Evolutionary conservation across 2,797 vertebrate species (phyloP).

Genomic region (Carcharodon carcharias): DNA sequence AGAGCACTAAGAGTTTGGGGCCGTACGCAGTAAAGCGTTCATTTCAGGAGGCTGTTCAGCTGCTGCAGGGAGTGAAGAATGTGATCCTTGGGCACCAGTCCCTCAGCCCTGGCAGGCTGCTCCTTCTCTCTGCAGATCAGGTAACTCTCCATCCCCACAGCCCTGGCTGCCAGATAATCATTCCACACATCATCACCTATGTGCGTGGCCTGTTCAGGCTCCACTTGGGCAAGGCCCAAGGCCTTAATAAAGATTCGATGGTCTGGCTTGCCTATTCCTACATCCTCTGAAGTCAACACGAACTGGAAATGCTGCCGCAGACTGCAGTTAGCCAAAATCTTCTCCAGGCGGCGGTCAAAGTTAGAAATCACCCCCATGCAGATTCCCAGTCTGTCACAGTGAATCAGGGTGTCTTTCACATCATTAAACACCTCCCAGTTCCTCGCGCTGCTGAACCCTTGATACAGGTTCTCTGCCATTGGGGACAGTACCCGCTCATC

Average conservation of each 20-base stretch:
- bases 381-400: slow-evolving; percentile 65
- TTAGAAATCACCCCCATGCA: slow-evolving; percentile 79
- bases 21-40: background rate
- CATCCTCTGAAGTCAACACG: slow-evolving; percentile 75
- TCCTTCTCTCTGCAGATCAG: slow-evolving; percentile 54
- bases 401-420: slow-evolving; percentile 59
- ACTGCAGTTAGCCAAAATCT: slow-evolving; percentile 59
- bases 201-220: slow-evolving; percentile 60
- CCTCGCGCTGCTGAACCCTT: slow-evolving; percentile 61
- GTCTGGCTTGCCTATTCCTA: slow-evolving; percentile 71
- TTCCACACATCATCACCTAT: slow-evolving; percentile 73
- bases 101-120: background rate
- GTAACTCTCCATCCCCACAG: slow-evolving; percentile 72
- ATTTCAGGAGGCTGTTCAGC: slow-evolving; percentile 41
- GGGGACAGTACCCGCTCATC: slow-evolving; percentile 55
- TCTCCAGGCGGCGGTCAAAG: slow-evolving; percentile 77
- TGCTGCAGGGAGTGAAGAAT: slow-evolving; percentile 52
- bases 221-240: slow-evolving; percentile 55
- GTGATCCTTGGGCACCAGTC: slow-evolving; percentile 46
- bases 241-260: slow-evolving; percentile 70
- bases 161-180: slow-evolving; percentile 72
- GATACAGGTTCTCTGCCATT: slow-evolving; percentile 70
- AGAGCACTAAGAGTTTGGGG: too few species aligned
- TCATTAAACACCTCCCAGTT: slow-evolving; percentile 81
- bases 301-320: slow-evolving; percentile 76